These are phyloP conservation scores for Idaea dimidiata DNA, from an alignment of 2,888 invertebrate species.

Conservation along the genomic window DNA sequence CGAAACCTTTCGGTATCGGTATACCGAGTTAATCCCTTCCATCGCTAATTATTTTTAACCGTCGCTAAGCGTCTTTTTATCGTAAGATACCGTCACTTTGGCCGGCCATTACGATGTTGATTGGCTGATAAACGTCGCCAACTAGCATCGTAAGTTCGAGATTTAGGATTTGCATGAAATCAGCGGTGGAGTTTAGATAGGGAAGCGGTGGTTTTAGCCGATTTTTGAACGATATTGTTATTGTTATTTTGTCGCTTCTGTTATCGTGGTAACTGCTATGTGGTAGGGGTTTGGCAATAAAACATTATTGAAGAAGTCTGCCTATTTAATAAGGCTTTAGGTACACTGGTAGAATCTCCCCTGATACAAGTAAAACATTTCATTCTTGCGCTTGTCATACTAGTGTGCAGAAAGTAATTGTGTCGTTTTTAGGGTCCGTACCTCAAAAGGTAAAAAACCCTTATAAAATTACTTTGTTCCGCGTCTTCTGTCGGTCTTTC, in stretches of 20 bases:
- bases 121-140: not conserved
- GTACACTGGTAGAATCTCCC: too few species aligned
- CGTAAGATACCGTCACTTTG: not conserved
- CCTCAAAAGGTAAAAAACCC: too few species aligned
- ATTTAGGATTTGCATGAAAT: not conserved
- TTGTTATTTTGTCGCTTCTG: not conserved
- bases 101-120: not conserved
- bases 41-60: slow-evolving; percentile 3
- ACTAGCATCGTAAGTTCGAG: not conserved
- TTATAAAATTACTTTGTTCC: too few species aligned
- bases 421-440: too few species aligned
- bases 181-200: not conserved
- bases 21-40: not conserved
- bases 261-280: not conserved
- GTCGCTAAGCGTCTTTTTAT: slow-evolving; percentile 3
- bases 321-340: too few species aligned
- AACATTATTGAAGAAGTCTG: too few species aligned
- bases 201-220: not conserved
- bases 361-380: too few species aligned
- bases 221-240: slow-evolving; percentile 1
- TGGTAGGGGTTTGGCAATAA: too few species aligned
- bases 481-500: too few species aligned
- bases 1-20: not conserved
- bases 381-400: too few species aligned
- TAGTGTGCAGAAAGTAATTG: too few species aligned